A percentile compares a stretch with the other conserved stretches of the same genome.
Evolutionary conservation across 2,113 vertebrate species (phyloP).

Genomic region (Sceloporus tristichus): DNA sequence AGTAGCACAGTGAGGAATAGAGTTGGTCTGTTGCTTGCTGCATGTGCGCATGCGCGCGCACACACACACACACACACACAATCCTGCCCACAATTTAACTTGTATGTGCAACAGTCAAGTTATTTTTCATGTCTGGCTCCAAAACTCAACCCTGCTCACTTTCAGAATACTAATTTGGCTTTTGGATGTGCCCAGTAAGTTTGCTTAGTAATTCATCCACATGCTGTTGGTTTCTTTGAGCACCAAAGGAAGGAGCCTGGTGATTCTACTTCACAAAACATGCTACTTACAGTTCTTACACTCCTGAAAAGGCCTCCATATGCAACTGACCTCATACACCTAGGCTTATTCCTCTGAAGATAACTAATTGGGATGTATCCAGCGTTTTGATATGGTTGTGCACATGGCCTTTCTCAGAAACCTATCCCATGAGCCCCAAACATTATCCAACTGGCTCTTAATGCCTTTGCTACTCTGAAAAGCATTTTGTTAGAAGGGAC

Average conservation of each 20-base stretch:
- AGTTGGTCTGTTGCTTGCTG: background rate
- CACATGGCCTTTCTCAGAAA: background rate
- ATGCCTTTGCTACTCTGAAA: conserved; percentile 18
- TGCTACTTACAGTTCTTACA: background rate
- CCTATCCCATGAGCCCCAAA: background rate
- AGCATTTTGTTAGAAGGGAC: background rate
- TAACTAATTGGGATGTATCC: background rate
- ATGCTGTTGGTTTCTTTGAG: background rate
- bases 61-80: no score
- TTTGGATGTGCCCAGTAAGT: background rate
- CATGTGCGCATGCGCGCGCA: background rate
- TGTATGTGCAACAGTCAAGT: background rate
- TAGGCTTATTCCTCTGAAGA: background rate
- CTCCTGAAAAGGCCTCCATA: background rate
- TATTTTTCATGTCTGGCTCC: background rate
- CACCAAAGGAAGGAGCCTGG: background rate
- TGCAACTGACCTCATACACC: background rate
- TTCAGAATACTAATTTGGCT: background rate
- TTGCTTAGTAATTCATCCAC: background rate
- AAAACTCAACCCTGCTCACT: background rate
- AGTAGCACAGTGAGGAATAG: background rate
- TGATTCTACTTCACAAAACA: background rate
- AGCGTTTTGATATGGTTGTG: background rate
- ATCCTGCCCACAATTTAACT: no score
- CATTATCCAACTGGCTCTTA: background rate